Conservation (phyloP, 2,888 invertebrate species). For the Hypena proboscidalis region DNA sequence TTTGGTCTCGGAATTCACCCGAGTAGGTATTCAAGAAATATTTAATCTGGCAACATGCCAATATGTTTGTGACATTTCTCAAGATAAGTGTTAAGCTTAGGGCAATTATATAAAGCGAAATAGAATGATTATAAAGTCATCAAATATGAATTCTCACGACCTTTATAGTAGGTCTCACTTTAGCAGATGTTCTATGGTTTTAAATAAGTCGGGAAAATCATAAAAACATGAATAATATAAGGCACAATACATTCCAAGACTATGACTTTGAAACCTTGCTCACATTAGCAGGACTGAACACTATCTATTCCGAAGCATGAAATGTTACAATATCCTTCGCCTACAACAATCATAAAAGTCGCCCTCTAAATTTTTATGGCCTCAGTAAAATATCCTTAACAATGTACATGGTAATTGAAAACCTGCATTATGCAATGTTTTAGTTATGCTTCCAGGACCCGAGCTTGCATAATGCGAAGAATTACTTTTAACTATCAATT, state of each 20-base stretch:
- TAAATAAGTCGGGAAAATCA: too few species aligned
- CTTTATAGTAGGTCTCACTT: too few species aligned
- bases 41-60: too few species aligned
- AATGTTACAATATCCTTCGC: slow-evolving; percentile 1
- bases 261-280: background rate
- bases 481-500: slow-evolving; percentile 27
- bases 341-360: slow-evolving; percentile 6
- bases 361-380: slow-evolving; percentile 5
- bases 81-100: too few species aligned
- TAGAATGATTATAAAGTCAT: too few species aligned
- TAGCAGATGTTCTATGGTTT: too few species aligned
- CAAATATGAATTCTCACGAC: too few species aligned
- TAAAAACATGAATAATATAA: too few species aligned
- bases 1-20: too few species aligned
- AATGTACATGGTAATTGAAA: slow-evolving; percentile 18
- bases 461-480: slow-evolving; percentile 15
- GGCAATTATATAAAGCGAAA: too few species aligned
- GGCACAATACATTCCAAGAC: background rate
- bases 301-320: slow-evolving; percentile 1
- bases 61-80: too few species aligned
- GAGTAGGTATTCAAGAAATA: too few species aligned
- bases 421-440: slow-evolving; percentile 10
- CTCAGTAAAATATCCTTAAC: slow-evolving; percentile 9
- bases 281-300: background rate
- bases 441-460: slow-evolving; percentile 6